Evolutionary conservation across 2,113 vertebrate species (phyloP).

Genomic region (Anolis sagrei): DNA sequence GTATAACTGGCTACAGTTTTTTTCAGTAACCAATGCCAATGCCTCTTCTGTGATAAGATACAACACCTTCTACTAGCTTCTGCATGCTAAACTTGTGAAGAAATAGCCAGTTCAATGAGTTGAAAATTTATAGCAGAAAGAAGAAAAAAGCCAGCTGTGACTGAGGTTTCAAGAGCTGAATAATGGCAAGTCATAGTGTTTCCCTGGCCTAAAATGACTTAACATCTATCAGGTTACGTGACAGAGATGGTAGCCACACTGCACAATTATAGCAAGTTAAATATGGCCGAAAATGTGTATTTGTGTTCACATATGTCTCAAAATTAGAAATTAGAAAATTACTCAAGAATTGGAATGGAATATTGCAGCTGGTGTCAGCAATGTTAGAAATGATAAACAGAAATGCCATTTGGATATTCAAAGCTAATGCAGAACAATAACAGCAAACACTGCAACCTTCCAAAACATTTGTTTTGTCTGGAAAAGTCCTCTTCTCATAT

Average conservation of each 20-base stretch:
- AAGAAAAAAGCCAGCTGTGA: background rate
- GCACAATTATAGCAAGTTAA: no score
- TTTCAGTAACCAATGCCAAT: background rate
- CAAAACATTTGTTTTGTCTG: no score
- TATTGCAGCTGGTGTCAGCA: no score
- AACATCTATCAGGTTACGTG: background rate
- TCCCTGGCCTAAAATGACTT: background rate
- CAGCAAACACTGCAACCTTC: no score
- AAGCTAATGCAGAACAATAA: no score
- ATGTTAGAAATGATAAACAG: background rate
- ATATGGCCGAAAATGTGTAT: no score
- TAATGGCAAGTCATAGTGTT: background rate
- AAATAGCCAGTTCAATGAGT: background rate
- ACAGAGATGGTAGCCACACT: no score
- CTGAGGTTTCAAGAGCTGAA: background rate
- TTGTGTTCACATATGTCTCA: no score
- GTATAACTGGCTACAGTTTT: background rate
- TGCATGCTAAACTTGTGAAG: slow-evolving; percentile 25
- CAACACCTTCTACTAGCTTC: background rate
- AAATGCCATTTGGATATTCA: no score
- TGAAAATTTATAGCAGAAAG: slow-evolving; percentile 16
- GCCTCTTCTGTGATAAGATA: background rate
- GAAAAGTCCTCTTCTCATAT: no score
- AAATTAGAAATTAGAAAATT: no score
- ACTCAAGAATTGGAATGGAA: no score